A percentile compares a stretch with the other conserved stretches of the same genome.
These are phyloP conservation scores for Characodon lateralis DNA, from an alignment of 2,797 vertebrate genomes.

Conservation along the genomic window DNA sequence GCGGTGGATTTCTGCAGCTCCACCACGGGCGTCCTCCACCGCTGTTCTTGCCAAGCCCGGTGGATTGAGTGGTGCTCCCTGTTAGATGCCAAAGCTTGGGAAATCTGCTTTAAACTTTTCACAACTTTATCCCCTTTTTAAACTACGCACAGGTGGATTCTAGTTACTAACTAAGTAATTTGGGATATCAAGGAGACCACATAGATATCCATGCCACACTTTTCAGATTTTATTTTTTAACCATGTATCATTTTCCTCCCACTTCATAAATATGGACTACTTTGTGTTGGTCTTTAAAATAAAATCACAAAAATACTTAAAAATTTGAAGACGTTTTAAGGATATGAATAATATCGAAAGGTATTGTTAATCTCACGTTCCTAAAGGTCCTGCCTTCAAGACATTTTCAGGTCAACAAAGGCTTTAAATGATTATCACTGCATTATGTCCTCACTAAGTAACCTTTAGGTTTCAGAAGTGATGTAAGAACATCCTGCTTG, in stretches of 20 bases:
- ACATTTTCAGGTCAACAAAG: neutral
- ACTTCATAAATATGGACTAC: neutral
- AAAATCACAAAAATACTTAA: neutral
- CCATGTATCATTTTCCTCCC: neutral
- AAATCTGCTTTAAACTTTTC: neutral
- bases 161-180: neutral
- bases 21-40: no score
- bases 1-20: slow-evolving; percentile 5
- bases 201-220: neutral
- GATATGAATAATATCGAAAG: neutral
- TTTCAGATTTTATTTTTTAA: neutral
- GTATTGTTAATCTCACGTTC: neutral
- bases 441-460: neutral
- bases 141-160: neutral
- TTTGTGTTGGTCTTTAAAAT: neutral
- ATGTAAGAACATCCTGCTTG: neutral
- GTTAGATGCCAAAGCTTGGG: neutral
- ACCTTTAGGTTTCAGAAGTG: neutral
- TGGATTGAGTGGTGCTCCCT: neutral
- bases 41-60: neutral
- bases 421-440: neutral
- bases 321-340: neutral
- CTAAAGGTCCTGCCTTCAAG: neutral
- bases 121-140: neutral
- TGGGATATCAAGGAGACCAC: neutral